These are phyloP conservation scores for Salvator merianae DNA, from an alignment of 2,113 vertebrate species.

Conservation along the genomic window DNA sequence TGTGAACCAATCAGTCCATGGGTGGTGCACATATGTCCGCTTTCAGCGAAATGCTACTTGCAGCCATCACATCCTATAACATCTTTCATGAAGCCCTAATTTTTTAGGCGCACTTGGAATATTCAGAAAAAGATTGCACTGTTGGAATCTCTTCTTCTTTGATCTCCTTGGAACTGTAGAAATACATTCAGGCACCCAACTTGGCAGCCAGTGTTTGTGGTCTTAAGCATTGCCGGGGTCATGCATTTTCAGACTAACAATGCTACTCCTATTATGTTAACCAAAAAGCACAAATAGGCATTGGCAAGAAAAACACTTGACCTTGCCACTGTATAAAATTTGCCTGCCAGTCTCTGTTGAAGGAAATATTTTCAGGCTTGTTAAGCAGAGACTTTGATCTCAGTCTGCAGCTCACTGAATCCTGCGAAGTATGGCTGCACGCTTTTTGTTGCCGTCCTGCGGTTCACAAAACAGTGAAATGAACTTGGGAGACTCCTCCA, in stretches of 20 bases:
- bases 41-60: neutral
- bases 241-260: constrained; percentile 36
- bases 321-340: constrained; percentile 29
- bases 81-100: neutral
- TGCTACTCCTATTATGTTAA: neutral
- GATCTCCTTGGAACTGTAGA: neutral
- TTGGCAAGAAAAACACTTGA: neutral
- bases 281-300: rapidly evolving
- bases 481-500: neutral
- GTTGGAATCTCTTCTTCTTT: neutral
- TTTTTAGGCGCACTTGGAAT: too few species aligned
- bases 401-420: neutral
- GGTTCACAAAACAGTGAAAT: constrained; percentile 10
- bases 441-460: constrained; percentile 26
- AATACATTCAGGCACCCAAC: neutral
- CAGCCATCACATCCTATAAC: too few species aligned
- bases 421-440: constrained; percentile 16
- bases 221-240: constrained; percentile 33
- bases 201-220: neutral
- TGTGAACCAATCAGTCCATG: too few species aligned
- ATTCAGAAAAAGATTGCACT: neutral
- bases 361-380: constrained; percentile 41
- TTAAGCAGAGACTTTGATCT: constrained; percentile 17
- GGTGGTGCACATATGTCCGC: neutral
- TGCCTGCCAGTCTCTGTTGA: neutral